Evolutionary conservation across 2,797 vertebrate genomes (phyloP), one percentile per base, ranked within the genome.

Genomic region (Argentina silus): DNA sequence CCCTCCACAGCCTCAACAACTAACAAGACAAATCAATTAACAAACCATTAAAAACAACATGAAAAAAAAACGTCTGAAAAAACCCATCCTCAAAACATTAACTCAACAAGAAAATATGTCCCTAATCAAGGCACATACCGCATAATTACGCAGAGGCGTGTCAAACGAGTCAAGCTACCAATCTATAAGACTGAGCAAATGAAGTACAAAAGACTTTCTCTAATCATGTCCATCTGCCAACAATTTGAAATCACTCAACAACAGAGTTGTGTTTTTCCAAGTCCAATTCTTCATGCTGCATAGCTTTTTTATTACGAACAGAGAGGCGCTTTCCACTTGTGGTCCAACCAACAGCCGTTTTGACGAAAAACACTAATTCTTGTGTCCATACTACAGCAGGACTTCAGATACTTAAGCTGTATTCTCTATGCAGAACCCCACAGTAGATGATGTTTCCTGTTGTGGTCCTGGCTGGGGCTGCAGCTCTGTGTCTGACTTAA

Each of bases 1-100:
- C 85, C 76, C 74, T 84, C 74, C 68, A 84, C 83, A 76, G 53
- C 50, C n/a, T n/a, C 68, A 65, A 44, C 87, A 84, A 90, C n/a
- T 83, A 84, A 89, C 84, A 89, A 79, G 23, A 57, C 67, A 73
- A 83, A 87, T 85, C 75, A 62, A 82, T 87, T 83, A 86, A 15
- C 17, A 6, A 53, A 53, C 51, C 15, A 14, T n/a, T 0, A n/a
- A 53, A 51, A 53, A 53, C 15, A 53, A 53, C 15, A 53, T 53
- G 51, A 7, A 4, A 36, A 36, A 36, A 36, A 36, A n/a, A n/a
- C n/a, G n/a, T n/a, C n/a, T n/a, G n/a, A n/a, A n/a, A n/a, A n/a
- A n/a, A n/a, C n/a, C n/a, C n/a, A n/a, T n/a, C n/a, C n/a, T n/a
- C n/a, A n/a, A n/a, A n/a, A n/a, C n/a, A n/a, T n/a, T n/a, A n/a